Evolutionary conservation across 2,113 vertebrate species (phyloP).

Genomic region (Zosterops borbonicus): DNA sequence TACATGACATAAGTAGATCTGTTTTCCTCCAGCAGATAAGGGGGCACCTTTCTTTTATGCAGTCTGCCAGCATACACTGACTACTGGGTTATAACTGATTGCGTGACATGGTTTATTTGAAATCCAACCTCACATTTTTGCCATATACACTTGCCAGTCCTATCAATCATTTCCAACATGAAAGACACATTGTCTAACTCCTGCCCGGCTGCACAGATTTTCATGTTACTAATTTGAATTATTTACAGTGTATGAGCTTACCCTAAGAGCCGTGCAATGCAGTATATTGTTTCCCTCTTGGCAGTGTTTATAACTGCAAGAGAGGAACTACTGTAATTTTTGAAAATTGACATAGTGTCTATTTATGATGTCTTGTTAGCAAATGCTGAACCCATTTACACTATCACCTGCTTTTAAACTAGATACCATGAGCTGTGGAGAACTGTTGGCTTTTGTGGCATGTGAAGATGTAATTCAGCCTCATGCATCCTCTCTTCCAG

Average conservation of each 20-base stretch:
- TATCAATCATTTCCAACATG: slow-evolving; percentile 41
- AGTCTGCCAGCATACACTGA: neutral
- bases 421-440: neutral
- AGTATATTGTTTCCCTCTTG: slow-evolving; percentile 22
- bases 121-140: slow-evolving; percentile 41
- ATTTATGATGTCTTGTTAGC: slow-evolving; percentile 17
- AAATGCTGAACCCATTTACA: neutral
- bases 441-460: neutral
- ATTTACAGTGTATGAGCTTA: neutral
- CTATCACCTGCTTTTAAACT: slow-evolving; percentile 15
- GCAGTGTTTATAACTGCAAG: neutral
- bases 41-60: neutral
- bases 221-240: slow-evolving; percentile 37
- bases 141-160: neutral
- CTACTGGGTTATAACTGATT: neutral
- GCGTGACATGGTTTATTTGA: slow-evolving; percentile 7
- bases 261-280: neutral
- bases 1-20: neutral
- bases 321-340: neutral
- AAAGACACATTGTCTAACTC: slow-evolving; percentile 55
- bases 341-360: slow-evolving; percentile 14
- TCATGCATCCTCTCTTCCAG: neutral
- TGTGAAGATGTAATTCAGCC: neutral
- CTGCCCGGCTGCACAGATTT: slow-evolving; percentile 5
- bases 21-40: neutral